phyloP scores from a whole-genome alignment of 2,113 vertebrate species.

The Aythya baeri region DNA sequence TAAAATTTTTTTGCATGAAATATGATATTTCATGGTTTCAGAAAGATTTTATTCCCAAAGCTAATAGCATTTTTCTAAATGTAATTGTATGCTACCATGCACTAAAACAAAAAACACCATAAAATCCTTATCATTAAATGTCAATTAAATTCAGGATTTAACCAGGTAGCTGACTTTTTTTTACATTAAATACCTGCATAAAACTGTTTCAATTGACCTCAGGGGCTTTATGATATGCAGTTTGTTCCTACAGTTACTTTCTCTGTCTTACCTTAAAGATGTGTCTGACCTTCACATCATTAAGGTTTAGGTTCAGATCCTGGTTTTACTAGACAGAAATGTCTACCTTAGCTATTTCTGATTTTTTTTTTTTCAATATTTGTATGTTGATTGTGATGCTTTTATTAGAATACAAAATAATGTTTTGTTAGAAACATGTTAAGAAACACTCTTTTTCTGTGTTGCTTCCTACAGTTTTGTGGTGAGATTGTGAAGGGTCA shows the following conservation, averaged over 20 bases:
- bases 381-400: background rate
- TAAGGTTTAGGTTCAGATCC: background rate
- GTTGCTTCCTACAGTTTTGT: background rate
- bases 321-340: background rate
- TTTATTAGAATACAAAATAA: background rate
- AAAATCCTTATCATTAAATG: background rate
- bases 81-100: background rate
- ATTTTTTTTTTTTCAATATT: background rate
- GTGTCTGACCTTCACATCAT: background rate
- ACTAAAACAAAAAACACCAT: background rate
- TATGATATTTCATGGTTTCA: background rate
- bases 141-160: background rate
- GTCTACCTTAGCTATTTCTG: background rate
- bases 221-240: background rate
- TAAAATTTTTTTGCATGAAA: background rate
- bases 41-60: background rate
- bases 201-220: background rate
- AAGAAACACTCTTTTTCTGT: background rate
- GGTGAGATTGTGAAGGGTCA: background rate
- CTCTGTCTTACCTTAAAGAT: background rate
- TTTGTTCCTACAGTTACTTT: background rate
- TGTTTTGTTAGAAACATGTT: background rate
- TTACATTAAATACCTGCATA: background rate
- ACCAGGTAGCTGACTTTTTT: background rate
- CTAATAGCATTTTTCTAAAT: background rate